Evolutionary conservation across 2,113 vertebrate genomes (phyloP).

Genomic region (Centropristis striata): DNA sequence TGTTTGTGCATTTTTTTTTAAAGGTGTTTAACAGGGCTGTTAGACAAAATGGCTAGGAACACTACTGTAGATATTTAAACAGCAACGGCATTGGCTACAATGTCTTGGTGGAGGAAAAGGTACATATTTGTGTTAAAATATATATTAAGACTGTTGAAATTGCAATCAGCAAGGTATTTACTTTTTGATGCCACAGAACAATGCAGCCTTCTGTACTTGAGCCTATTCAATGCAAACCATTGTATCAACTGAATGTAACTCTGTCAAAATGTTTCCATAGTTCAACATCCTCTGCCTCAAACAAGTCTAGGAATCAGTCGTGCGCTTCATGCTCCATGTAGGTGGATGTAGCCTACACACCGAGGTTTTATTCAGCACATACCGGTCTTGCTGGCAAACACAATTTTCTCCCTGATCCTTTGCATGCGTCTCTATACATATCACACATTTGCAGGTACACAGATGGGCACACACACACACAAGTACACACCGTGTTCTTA

Average conservation of each 20-base stretch:
- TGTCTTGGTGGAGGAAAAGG: not conserved
- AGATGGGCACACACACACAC: conserved; percentile 4
- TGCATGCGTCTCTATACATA: conserved; percentile 42
- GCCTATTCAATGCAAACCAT: not conserved
- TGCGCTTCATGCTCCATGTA: conserved; percentile 17
- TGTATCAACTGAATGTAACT: not conserved
- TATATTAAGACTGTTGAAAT: not conserved
- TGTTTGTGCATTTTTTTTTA: too few relatives aligned
- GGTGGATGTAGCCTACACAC: conserved; percentile 47
- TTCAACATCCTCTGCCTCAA: conserved; percentile 30
- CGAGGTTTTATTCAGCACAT: conserved; percentile 11
- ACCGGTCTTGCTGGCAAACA: conserved; percentile 2
- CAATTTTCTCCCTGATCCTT: conserved; percentile 28
- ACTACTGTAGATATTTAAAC: not conserved
- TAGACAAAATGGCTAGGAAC: not conserved
- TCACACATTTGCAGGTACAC: conserved; percentile 52
- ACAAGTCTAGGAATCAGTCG: conserved; percentile 44
- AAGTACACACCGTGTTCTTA: conserved; percentile 9
- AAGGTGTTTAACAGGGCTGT: not conserved
- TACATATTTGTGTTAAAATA: not conserved
- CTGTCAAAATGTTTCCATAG: conserved; percentile 15
- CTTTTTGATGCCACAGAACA: not conserved
- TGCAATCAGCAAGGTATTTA: not conserved
- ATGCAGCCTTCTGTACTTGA: not conserved
- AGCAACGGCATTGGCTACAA: not conserved